A percentile compares a stretch with the other conserved stretches of the same genome.
phyloP scores from a whole-genome alignment of 2,113 vertebrate genomes.

The Tyrannus savana region DNA sequence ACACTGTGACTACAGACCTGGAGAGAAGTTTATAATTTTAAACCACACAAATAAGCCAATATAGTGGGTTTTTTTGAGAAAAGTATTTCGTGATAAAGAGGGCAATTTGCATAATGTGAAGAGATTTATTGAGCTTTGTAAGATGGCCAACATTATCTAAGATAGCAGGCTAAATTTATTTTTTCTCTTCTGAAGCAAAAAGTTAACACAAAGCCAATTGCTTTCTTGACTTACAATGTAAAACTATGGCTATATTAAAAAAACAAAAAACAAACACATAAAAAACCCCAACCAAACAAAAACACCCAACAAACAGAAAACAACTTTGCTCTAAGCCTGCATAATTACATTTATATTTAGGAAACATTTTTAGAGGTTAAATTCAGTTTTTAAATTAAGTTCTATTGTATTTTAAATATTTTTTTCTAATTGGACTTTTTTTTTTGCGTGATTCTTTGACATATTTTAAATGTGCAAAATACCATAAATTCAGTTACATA shows the following conservation, averaged over 20 bases:
- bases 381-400: not conserved
- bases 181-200: not conserved
- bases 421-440: not conserved
- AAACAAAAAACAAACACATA: accelerated
- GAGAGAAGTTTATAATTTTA: not conserved
- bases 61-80: not conserved
- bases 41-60: not conserved
- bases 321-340: not conserved
- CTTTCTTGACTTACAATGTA: not conserved
- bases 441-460: not conserved
- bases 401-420: not conserved
- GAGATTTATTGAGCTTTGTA: not conserved
- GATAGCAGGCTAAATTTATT: not conserved
- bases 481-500: not conserved
- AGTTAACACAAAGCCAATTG: not conserved
- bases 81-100: not conserved
- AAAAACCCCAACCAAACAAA: not conserved
- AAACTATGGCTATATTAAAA: not conserved
- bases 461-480: not conserved
- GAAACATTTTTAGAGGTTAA: not conserved
- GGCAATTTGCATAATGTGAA: not conserved
- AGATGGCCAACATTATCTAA: not conserved
- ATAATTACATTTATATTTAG: not conserved
- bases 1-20: not conserved
- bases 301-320: not conserved